Conservation (phyloP, 2,888 invertebrate species). For the Lissonota sp. region DNA sequence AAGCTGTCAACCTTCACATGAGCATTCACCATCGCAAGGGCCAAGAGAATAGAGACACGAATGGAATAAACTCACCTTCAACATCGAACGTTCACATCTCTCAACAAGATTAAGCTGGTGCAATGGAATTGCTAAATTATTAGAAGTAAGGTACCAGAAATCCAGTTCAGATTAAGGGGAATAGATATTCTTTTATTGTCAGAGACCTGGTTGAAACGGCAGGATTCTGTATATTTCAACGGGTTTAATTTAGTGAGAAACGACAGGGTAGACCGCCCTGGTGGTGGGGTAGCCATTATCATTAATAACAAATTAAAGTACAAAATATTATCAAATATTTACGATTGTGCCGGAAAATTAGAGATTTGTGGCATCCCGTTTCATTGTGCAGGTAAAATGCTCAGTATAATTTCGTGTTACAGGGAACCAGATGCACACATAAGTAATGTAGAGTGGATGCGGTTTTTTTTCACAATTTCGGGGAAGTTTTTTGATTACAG, state of each 20-base stretch:
- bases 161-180: slow-evolving; percentile 7
- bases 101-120: neutral
- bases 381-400: slow-evolving; percentile 10
- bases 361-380: slow-evolving; percentile 41
- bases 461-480: slow-evolving; percentile 43
- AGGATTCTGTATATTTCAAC: neutral
- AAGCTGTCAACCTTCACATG: slow-evolving; percentile 8
- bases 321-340: neutral
- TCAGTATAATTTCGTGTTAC: slow-evolving; percentile 25
- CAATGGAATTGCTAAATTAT: slow-evolving; percentile 45
- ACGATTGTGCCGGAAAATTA: slow-evolving; percentile 26
- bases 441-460: slow-evolving; percentile 1
- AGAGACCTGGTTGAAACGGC: slow-evolving; percentile 33
- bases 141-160: slow-evolving; percentile 20
- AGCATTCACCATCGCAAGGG: neutral
- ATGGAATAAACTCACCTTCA: neutral
- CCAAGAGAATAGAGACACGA: no score
- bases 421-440: neutral
- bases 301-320: slow-evolving; percentile 29
- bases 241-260: slow-evolving; percentile 32
- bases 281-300: slow-evolving; percentile 35
- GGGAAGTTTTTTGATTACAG: slow-evolving; percentile 12
- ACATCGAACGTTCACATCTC: neutral
- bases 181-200: slow-evolving; percentile 27
- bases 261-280: neutral